Evolutionary conservation across 1,140 invertebrate genomes (phyloP).

Genomic region (Wiebesia pumilae): DNA sequence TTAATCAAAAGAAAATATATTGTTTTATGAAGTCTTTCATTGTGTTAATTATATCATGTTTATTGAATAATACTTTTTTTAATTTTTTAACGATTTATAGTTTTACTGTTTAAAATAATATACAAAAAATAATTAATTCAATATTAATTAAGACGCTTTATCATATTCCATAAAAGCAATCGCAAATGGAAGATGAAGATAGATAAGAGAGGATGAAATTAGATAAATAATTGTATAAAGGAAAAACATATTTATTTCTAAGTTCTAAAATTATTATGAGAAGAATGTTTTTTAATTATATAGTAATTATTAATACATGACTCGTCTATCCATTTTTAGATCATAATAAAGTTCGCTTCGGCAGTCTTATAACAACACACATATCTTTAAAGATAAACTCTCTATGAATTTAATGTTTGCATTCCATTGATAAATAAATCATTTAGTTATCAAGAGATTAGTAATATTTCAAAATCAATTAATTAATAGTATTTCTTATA

Average conservation of each 20-base stretch:
- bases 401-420: background rate
- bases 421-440: background rate
- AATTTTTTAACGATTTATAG: too few relatives aligned
- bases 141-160: too few relatives aligned
- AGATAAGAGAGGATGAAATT: too few relatives aligned
- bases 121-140: too few relatives aligned
- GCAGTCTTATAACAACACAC: background rate
- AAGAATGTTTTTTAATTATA: background rate
- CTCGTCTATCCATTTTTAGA: background rate
- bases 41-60: too few relatives aligned
- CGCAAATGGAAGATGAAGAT: too few relatives aligned
- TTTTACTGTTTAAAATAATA: too few relatives aligned
- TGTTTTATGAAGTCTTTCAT: too few relatives aligned
- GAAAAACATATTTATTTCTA: background rate
- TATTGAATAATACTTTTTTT: too few relatives aligned
- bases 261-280: background rate
- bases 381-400: background rate
- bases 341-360: background rate
- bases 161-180: too few relatives aligned
- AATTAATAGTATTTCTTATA: background rate
- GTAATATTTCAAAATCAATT: background rate
- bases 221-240: too few relatives aligned
- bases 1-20: too few relatives aligned
- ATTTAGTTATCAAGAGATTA: background rate
- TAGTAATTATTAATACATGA: background rate